Evolutionary conservation across 2,113 vertebrate genomes (phyloP), one percentile per base, ranked within the genome.

Genomic region (Nesoenas mayeri): DNA sequence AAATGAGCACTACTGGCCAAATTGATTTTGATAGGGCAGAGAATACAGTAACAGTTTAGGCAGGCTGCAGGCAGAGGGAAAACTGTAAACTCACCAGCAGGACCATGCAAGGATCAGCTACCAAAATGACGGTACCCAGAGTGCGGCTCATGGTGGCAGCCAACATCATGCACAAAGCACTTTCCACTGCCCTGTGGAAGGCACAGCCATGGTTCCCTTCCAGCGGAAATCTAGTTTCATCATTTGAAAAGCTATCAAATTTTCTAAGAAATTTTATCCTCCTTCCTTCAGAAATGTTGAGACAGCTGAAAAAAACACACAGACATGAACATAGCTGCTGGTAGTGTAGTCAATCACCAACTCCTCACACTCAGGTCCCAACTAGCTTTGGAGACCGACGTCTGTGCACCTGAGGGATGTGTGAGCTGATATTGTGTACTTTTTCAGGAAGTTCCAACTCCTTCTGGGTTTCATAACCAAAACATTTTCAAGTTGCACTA

Each of bases 111-210:
- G 71, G 36, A 72, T 20, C 18, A 86, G 62, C 7, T 21, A 32
- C 40, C 2, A 25, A 40, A 89, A 25, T 4, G 29, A 57, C 1
- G 5, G 53, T 19, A 61, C 31, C 26, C 50, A n/a, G 48, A 70
- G 24, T 0, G 0, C 4, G 2, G 53, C 38, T 64, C 10, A 3
- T 22, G 12, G 28, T 34, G 65, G n/a, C 57, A 79, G 48, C 3
- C 34, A 21, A 15, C 29, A 17, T n/a, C 1, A 1, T 1, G 19
- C 21, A 38, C 42, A 48, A 31, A 62, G 22, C 15, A 17, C 40
- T 60, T 34, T 34, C 58, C 36, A 21, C 32, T 56, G 25, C 0
- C 0, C 48, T 36, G 10, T 32, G 22, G 29, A 84, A 73, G 13
- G 77, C 14, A 48, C 36, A 77, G 2, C 14, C n/a, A 6, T 8